Evolutionary conservation across 2,113 vertebrate genomes (phyloP), one percentile per base, ranked within the genome.

Genomic region (Thomomys bottae): DNA sequence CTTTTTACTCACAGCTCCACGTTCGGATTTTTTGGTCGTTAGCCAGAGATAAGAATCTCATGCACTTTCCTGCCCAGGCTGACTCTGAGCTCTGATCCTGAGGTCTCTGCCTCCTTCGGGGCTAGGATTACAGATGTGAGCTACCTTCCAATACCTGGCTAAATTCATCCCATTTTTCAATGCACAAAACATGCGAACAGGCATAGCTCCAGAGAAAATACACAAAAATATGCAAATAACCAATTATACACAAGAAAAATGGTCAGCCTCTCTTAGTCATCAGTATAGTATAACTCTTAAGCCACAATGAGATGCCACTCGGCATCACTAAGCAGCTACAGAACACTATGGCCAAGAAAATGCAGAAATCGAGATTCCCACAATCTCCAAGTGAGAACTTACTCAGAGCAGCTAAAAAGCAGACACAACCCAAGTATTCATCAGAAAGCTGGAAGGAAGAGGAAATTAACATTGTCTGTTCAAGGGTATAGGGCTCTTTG

Each of bases 371-470:
- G 17, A 15, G 63, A 42, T 6, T 6, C 70, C 77, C 34, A 11
- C 0, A 11, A 3, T 1, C 0, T 32, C 66, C 49, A 8, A 5
- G 9, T 5, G 11, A 72, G 21, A 42, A 28, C 30, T 2, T 6
- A 68, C 0, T n/a, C 32, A 34, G 5, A 20, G 10, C 3, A 9
- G 54, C 28, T 40, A 5, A 20, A 36, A 73, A 3, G 6, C 4
- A 42, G 83, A 26, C 7, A 14, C 64, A 24, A 18, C 10, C 28
- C 38, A 18, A 23, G 34, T 0, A 17, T 59, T 78, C 36, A 18
- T 54, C 75, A 23, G n/a, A 18, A 54, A 54, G 49, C 49, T 54
- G 49, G 49, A 17, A 24, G 68, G 23, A 66, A 36, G 59, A 17
- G 40, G 30, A 68, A 26, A 34, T 1, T 26, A 17, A 24, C 3